Base-by-base conservation (phyloP, 2,797 vertebrate genomes). In the Anableps anableps region DNA sequence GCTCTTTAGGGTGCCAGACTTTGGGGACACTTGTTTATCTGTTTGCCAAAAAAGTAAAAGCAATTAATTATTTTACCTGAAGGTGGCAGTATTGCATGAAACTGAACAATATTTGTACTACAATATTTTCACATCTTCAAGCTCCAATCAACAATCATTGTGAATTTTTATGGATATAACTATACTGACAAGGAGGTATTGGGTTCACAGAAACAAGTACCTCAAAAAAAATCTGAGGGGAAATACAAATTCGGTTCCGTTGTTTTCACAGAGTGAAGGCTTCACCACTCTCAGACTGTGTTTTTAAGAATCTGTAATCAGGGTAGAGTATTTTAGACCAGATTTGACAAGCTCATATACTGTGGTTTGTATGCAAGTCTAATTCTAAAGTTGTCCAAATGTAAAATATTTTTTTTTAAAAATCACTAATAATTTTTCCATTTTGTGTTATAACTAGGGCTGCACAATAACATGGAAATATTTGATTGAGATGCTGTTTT, bases 1-100 rank as follows among this genome's bases (percentile, higher is more conserved):
- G 88, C 97, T 99, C 96, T 99, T 99, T 68, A 99, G 88, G 1
- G 96, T 94, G 85, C 97, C 97, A n/a, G 98, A 98, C 88, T 99
- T 99, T 34, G 99, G 99, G 36, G 99, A 99, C 80, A 99, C 97
- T 3, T 98, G 97, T 86, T 99, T 99, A 89, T 99, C 98, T 99
- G 95, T 78, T n/a, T 73, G 79, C 2, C 47, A 86, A 38, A 86
- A n/a, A 31, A 78, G 17, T 77, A 76, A 74, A 85, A 79, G 0
- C 79, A 58, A 82, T 23, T 0, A 55, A 74, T 80, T 13, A 75
- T 11, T 1, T 6, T n/a, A 47, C 68, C 51, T 47, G 14, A 23
- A 36, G 50, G 17, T 51, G 7, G n/a, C 19, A 31, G 17, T 34
- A 58, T 34, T 21, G 53, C 21, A 72, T 72, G n/a, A 58, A 72